These are phyloP conservation scores for Stictocephala bisonia DNA, from an alignment of 2,888 invertebrate genomes.

Conservation along the genomic window DNA sequence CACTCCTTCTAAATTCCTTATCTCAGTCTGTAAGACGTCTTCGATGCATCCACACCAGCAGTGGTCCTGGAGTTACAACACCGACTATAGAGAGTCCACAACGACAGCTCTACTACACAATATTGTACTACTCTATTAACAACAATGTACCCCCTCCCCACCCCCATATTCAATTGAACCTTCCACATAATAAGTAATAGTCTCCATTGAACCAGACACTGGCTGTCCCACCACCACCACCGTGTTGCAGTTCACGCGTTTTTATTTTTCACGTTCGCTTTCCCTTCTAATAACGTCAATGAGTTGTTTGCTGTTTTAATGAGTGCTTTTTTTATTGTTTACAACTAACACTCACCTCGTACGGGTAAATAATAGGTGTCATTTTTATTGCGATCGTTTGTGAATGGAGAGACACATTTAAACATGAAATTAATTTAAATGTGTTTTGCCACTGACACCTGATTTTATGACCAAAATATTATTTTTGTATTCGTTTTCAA, in stretches of 20 bases:
- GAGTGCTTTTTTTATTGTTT: constrained; percentile 19
- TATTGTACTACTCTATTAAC: not conserved
- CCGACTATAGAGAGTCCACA: not conserved
- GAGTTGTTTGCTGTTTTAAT: constrained; percentile 2
- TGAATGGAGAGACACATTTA: too few relatives aligned
- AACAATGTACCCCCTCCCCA: not conserved
- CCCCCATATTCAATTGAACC: constrained; percentile 27
- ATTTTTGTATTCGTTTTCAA: too few relatives aligned
- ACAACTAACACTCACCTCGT: constrained; percentile 21
- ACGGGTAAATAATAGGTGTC: too few relatives aligned
- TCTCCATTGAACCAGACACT: constrained; percentile 13
- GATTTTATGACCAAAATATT: too few relatives aligned
- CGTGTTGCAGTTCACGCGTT: not conserved
- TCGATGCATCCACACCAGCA: not conserved
- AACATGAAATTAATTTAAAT: too few relatives aligned
- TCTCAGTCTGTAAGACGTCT: constrained; percentile 18
- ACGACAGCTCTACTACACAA: not conserved
- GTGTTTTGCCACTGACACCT: too few relatives aligned
- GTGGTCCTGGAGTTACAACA: not conserved
- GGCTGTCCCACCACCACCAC: too few relatives aligned
- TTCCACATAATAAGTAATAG: constrained; percentile 44
- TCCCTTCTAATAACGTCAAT: constrained; percentile 20
- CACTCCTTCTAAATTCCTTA: constrained; percentile 3
- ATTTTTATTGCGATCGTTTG: too few relatives aligned
- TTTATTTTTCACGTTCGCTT: constrained; percentile 23